Evolutionary conservation across 1,140 invertebrate genomes (phyloP), one percentile per base, ranked within the genome.

Genomic region (Nebria ingens): DNA sequence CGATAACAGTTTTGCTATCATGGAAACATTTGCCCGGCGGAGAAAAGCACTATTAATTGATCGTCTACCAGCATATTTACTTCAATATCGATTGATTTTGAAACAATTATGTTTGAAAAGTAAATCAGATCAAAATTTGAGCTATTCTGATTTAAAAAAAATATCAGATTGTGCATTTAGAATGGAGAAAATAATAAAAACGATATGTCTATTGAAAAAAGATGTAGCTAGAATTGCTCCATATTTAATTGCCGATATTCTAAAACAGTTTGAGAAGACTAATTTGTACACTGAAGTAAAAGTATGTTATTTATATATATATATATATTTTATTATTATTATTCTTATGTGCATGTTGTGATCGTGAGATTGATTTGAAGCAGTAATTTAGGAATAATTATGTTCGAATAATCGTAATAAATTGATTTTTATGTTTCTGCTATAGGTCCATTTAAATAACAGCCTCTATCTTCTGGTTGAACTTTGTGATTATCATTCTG

Each of bases 211-310:
- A 25, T 58, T 54, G 52, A 63, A 61, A 51, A 65, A 60, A 54
- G 59, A 68, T 56, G 62, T 70, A 54, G 50, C 59, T 2, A 60
- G 67, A 53, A 65, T 68, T 51, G 57, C 63, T 2, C 55, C 59
- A 42, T 67, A 66, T 61, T 59, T 67, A 49, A 65, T 69, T 50
- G 62, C 64, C 2, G 66, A 69, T 61, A 63, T 68, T 59, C 61
- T 69, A 49, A 51, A 60, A 22, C 54, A 62, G 50, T 69, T 64
- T 53, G 67, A 69, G 55, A 52, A 53, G 17, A 54, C 61, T 42
- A 59, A 58, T 13, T 55, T 69, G 45, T 59, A 60, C 58, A 56
- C 65, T 3, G 60, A 63, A 40, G 59, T 68, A 20, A 65, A 68
- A 59, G 64, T 68, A 59, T 56, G 56, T 13, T 60, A 11, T 50